Evolutionary conservation across 2,797 vertebrate genomes (phyloP).

Genomic region (Oceanodroma leucorhoa): DNA sequence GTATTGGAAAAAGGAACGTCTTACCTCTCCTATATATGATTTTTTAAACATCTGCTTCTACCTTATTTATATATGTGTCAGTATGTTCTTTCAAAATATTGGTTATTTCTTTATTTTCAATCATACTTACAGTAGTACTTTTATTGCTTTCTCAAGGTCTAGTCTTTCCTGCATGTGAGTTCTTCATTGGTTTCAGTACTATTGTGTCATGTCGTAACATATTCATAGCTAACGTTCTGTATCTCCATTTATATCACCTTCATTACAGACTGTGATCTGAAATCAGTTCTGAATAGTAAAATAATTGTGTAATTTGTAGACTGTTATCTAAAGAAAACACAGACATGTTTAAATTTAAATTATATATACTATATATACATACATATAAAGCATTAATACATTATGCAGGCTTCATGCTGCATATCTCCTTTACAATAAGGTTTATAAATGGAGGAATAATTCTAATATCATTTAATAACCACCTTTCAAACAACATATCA

Average conservation of each 20-base stretch:
- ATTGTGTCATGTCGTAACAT: neutral
- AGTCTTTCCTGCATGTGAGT: neutral
- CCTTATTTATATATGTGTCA: neutral
- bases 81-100: neutral
- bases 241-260: neutral
- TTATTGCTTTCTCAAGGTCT: neutral
- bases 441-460: neutral
- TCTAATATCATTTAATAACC: neutral
- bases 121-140: neutral
- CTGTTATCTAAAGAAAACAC: neutral
- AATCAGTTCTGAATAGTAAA: neutral
- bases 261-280: neutral
- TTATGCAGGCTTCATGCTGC: neutral
- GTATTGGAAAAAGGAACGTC: fast-evolving
- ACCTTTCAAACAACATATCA: neutral
- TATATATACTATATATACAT: neutral
- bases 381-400: neutral
- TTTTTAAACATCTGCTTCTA: neutral
- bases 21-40: neutral
- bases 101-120: neutral
- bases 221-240: neutral
- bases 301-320: neutral
- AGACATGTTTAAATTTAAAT: neutral
- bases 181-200: neutral
- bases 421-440: neutral